phyloP scores from a whole-genome alignment of 2,797 vertebrate genomes.

The Urocyon cinereoargenteus region DNA sequence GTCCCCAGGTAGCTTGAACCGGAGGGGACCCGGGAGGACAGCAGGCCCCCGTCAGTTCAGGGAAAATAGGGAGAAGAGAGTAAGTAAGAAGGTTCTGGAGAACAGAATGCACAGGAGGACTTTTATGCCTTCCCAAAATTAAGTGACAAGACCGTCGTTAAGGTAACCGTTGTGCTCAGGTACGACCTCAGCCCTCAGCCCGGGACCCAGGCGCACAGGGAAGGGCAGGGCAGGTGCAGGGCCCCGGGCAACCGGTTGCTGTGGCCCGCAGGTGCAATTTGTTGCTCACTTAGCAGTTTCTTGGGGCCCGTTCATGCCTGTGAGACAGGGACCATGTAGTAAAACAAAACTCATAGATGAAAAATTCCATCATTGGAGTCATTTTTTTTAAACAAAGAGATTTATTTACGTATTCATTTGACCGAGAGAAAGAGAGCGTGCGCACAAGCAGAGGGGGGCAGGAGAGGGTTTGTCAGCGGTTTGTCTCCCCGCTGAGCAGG shows the following conservation, averaged over 20 bases:
- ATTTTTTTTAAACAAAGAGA: background rate
- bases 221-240: too few species aligned
- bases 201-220: too few species aligned
- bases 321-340: background rate
- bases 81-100: background rate
- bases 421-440: too few species aligned
- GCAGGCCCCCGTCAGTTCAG: background rate
- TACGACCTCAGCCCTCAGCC: background rate
- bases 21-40: background rate
- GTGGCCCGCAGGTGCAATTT: background rate
- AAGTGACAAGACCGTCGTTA: background rate
- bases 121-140: background rate
- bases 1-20: too few species aligned
- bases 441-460: too few species aligned
- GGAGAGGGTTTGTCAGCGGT: too few species aligned
- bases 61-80: background rate
- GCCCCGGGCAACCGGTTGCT: too few species aligned
- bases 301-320: background rate
- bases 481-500: too few species aligned
- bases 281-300: background rate
- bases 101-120: background rate
- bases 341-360: slow-evolving; percentile 6
- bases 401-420: too few species aligned
- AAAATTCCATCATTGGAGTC: background rate
- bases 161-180: background rate